A percentile compares a stretch with the other conserved stretches of the same genome.
These are phyloP conservation scores for Ophion ellenae DNA, from an alignment of 2,888 invertebrate species.

Conservation along the genomic window DNA sequence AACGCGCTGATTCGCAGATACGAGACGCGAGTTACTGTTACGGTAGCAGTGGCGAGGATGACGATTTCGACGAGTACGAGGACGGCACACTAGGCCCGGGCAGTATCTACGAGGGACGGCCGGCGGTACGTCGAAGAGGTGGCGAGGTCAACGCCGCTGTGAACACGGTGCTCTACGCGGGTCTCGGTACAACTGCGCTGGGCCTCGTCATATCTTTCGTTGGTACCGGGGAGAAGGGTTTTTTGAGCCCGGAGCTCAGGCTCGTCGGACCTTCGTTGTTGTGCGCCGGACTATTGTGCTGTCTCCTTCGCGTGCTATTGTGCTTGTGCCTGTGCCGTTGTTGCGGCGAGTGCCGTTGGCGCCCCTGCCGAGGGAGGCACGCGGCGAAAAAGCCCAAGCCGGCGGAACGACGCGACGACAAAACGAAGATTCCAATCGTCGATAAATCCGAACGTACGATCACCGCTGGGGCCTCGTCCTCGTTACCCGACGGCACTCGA, in stretches of 20 bases:
- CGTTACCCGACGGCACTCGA: conserved; percentile 74
- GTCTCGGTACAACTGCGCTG: conserved; percentile 92
- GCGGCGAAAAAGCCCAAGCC: conserved; percentile 70
- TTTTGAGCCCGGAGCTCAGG: conserved; percentile 94
- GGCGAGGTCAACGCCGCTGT: conserved; percentile 92
- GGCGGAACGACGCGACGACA: conserved; percentile 55
- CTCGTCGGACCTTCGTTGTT: conserved; percentile 94
- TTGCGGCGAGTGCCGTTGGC: conserved; percentile 88
- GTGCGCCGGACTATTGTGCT: conserved; percentile 92
- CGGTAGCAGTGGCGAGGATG: conserved; percentile 86
- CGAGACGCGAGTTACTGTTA: conserved; percentile 93
- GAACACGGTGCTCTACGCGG: conserved; percentile 93
- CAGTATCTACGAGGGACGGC: conserved; percentile 85
- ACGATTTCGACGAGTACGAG: conserved; percentile 84
- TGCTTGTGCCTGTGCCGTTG: conserved; percentile 93
- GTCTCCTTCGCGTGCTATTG: conserved; percentile 92
- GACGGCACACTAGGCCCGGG: conserved; percentile 60
- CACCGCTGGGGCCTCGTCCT: conserved; percentile 69
- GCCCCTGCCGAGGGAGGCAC: conserved; percentile 76
- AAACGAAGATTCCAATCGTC: conserved; percentile 25
- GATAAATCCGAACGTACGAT: conserved; percentile 52
- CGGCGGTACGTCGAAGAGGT: conserved; percentile 84
- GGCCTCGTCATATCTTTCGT: conserved; percentile 95
- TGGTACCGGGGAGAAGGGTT: conserved; percentile 94
- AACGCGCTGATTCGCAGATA: conserved; percentile 85